Evolutionary conservation across 2,797 vertebrate species (phyloP), one percentile per base, ranked within the genome.

Genomic region (Enteromius thamalakanensis): DNA sequence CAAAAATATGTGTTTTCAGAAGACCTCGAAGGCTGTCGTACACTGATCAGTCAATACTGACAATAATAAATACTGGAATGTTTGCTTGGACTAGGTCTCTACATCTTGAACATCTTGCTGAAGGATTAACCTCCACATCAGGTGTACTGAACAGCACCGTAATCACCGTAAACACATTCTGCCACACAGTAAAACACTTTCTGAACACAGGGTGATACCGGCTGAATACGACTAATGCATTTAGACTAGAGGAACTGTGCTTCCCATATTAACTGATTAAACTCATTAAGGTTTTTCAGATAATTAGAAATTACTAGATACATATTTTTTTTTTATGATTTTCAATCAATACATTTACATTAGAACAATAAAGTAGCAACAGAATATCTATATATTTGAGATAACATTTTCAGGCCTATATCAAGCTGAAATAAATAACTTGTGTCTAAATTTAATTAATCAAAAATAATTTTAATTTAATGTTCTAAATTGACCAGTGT

Each of bases 51-150:
- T 64, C 37, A 19, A 3, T 5, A 26, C 26, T 26, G 26, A 26
- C 26, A 26, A 26, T 26, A 26, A 26, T 26, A 26, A 26, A 26
- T 26, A 26, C 26, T 26, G 26, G 26, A 26, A 26, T 26, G 26
- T 26, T 26, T 26, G 26, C 26, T 26, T 26, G 26, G 26, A 26
- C 26, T 26, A 26, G 26, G 26, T 26, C 26, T 26, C 26, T 26
- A 26, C 26, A 47, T 71, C 5, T 53, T 47, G 53, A 67, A 79
- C 71, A 77, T 69, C 37, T 51, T 21, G 40, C n/a, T 26, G 60
- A 12, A 58, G 55, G 79, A 78, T 85, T 82, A 85, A 78, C 21
- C 65, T 21, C 17, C 40, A 32, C 17, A 42, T 85, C 72, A 81
- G 65, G 68, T 77, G 79, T 34, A 40, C 62, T 77, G 79, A n/a